Percentiles rank a stretch among this genome's conserved stretches.
These are phyloP conservation scores for Peromyscus aztecus DNA, from an alignment of 2,797 vertebrate genomes.

Conservation along the genomic window DNA sequence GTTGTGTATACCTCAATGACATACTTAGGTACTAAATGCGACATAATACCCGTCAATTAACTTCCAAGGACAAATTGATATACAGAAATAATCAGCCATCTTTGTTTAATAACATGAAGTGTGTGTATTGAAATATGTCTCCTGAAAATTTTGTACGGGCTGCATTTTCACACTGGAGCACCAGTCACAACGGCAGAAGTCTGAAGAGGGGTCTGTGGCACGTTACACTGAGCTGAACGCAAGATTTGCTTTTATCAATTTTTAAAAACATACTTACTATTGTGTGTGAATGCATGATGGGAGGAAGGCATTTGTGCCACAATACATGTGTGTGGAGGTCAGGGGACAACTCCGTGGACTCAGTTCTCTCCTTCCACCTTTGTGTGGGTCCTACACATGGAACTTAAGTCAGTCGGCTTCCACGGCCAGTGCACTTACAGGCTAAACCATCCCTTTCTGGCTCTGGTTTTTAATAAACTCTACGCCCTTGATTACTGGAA, in stretches of 20 bases:
- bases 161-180: conserved; percentile 22
- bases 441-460: neutral
- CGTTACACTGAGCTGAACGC: neutral
- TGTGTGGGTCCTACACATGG: neutral
- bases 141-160: neutral
- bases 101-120: conserved; percentile 39
- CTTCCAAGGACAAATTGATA: conserved; percentile 36
- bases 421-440: neutral
- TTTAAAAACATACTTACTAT: neutral
- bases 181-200: neutral
- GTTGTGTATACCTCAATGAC: neutral
- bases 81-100: conserved; percentile 2
- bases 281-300: neutral
- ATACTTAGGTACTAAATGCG: conserved; percentile 15
- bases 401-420: neutral
- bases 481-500: conserved; percentile 26
- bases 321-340: neutral
- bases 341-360: neutral
- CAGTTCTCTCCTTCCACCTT: neutral
- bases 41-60: conserved; percentile 1
- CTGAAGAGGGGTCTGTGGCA: neutral
- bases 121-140: conserved; percentile 39
- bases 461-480: neutral
- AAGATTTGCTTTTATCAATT: neutral
- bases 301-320: neutral